Percentiles rank a stretch among this genome's conserved stretches.
Evolutionary conservation across 2,113 vertebrate genomes (phyloP).

Genomic region (Eleginops maclovinus): DNA sequence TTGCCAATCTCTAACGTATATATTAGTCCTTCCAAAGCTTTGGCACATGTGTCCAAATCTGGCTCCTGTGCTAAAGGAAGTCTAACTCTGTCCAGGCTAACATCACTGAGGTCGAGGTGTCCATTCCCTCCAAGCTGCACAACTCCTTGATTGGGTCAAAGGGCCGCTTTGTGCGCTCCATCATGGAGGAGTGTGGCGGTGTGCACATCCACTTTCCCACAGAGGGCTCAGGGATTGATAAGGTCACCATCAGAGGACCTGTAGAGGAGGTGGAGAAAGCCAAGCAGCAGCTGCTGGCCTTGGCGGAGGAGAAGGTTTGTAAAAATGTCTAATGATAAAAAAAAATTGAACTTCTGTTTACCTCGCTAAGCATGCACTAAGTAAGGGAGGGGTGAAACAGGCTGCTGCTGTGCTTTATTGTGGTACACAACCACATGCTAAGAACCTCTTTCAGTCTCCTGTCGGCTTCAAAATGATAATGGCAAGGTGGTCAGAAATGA

Average conservation of each 20-base stretch:
- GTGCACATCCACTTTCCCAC: conserved; percentile 99
- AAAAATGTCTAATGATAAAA: background rate
- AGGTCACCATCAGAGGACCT: conserved; percentile 95
- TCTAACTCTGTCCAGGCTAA: conserved; percentile 87
- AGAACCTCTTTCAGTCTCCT: background rate
- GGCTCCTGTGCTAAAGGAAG: background rate
- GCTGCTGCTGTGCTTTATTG: conserved; percentile 4
- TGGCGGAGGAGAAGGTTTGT: conserved; percentile 97
- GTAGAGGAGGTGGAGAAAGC: conserved; percentile 96
- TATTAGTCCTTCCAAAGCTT: background rate
- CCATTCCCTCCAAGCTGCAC: conserved; percentile 96
- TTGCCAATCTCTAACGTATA: too few relatives aligned
- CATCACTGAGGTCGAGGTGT: conserved; percentile 95
- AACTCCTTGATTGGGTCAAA: conserved; percentile 98
- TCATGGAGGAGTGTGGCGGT: conserved; percentile 99
- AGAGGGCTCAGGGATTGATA: conserved; percentile 96
- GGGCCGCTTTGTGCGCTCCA: conserved; percentile 96
- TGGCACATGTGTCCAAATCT: background rate
- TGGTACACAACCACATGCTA: conserved; percentile 6
- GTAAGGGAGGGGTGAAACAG: background rate
- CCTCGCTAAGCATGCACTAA: background rate
- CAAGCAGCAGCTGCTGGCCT: conserved; percentile 93
- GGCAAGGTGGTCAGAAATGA: background rate
- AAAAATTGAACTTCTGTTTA: conserved; percentile 18
- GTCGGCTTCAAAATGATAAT: conserved; percentile 15